phyloP scores from a whole-genome alignment of 2,888 invertebrate species.

The Macrophya annulata region DNA sequence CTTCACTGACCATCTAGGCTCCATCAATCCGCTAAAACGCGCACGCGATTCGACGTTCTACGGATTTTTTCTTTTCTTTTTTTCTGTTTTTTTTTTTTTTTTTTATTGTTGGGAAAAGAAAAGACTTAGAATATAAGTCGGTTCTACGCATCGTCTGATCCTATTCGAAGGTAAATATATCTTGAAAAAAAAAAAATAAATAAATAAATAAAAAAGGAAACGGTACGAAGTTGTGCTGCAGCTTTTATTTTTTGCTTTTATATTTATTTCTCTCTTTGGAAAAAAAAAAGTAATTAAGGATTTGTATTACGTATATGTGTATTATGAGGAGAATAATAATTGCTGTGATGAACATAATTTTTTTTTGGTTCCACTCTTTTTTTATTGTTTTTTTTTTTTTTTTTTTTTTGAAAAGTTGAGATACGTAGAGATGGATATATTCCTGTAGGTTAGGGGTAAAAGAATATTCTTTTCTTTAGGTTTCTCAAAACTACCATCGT shows the following conservation, averaged over 20 bases:
- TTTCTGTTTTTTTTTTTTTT: background rate
- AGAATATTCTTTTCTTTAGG: constrained; percentile 35
- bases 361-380: background rate
- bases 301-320: background rate
- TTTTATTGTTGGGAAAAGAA: background rate
- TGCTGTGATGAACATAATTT: background rate
- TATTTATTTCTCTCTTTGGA: background rate
- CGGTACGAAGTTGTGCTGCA: background rate
- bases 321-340: background rate
- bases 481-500: background rate
- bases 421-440: background rate
- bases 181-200: background rate
- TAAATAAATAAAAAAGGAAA: background rate
- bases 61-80: background rate
- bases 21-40: constrained; percentile 26
- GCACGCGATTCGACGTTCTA: constrained; percentile 16
- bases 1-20: constrained; percentile 8
- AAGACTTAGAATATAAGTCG: constrained; percentile 22
- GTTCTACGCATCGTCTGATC: constrained; percentile 32
- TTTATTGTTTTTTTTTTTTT: background rate
- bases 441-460: background rate
- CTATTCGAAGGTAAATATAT: constrained; percentile 16
- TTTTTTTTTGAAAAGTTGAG: background rate
- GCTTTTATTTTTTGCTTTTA: background rate
- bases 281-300: background rate